Evolutionary conservation across 2,888 invertebrate genomes (phyloP).

Genomic region (Scaptomyza parva): DNA sequence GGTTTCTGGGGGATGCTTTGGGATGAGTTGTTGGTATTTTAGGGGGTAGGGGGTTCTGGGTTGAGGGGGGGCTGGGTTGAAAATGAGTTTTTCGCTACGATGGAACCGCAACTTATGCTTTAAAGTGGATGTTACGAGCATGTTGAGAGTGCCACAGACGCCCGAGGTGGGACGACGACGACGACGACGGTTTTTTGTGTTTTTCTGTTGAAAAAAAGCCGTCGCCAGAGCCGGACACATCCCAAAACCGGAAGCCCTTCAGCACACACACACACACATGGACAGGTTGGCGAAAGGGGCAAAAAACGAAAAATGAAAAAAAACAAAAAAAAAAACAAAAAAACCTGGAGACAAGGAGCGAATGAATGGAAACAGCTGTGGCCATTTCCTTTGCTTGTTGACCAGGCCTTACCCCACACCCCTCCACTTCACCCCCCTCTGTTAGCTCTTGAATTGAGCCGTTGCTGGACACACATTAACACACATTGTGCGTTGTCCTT

Average conservation of each 20-base stretch:
- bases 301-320: too few species aligned
- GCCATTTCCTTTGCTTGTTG: slow-evolving; percentile 72
- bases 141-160: slow-evolving; percentile 50
- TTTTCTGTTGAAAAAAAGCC: slow-evolving; percentile 13
- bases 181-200: slow-evolving; percentile 12
- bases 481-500: slow-evolving; percentile 75
- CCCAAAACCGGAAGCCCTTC: slow-evolving; percentile 57
- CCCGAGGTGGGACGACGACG: too few species aligned
- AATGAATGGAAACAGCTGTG: slow-evolving; percentile 75
- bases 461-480: slow-evolving; percentile 74
- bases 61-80: slow-evolving; percentile 3
- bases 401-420: slow-evolving; percentile 31
- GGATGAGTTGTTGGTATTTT: slow-evolving; percentile 1
- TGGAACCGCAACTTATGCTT: slow-evolving; percentile 81
- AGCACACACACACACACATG: not conserved
- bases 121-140: slow-evolving; percentile 73
- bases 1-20: not conserved
- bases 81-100: slow-evolving; percentile 72
- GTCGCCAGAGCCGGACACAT: slow-evolving; percentile 31
- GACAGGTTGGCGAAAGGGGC: slow-evolving; percentile 39
- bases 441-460: slow-evolving; percentile 41
- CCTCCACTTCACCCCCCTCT: slow-evolving; percentile 9
- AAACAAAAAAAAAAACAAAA: too few species aligned
- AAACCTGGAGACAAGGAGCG: slow-evolving; percentile 55
- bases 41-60: too few species aligned